Evolutionary conservation across 2,113 vertebrate genomes (phyloP).

Genomic region (Noturus placidus): DNA sequence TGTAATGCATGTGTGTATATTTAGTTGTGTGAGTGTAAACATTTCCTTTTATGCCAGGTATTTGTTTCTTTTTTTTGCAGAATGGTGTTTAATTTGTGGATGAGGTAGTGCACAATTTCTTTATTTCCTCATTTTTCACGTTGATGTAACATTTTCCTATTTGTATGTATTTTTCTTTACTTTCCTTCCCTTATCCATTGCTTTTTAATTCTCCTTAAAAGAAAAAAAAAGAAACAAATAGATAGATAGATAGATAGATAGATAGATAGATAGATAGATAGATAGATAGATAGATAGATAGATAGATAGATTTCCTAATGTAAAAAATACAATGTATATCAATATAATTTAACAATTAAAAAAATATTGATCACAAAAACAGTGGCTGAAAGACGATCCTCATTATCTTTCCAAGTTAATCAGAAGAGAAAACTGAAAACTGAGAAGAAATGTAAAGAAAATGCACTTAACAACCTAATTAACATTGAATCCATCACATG

Average conservation of each 20-base stretch:
- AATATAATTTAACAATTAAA: background rate
- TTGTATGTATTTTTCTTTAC: background rate
- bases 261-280: background rate
- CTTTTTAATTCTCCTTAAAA: background rate
- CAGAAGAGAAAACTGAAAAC: background rate
- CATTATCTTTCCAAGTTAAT: background rate
- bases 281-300: too few relatives aligned
- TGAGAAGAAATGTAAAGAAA: background rate
- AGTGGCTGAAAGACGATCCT: background rate
- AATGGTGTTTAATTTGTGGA: background rate
- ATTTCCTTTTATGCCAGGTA: background rate
- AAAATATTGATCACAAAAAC: background rate
- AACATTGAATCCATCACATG: background rate
- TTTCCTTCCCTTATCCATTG: background rate
- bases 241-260: too few relatives aligned
- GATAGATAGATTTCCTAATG: too few relatives aligned
- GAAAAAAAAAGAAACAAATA: background rate
- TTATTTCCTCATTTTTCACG: background rate
- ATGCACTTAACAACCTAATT: background rate
- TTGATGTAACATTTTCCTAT: background rate
- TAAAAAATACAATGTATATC: too few relatives aligned
- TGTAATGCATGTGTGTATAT: background rate
- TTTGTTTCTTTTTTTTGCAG: background rate
- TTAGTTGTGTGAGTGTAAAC: background rate
- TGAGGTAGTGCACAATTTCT: background rate